phyloP scores from a whole-genome alignment of 2,888 invertebrate species.

The Latrodectus elegans region DNA sequence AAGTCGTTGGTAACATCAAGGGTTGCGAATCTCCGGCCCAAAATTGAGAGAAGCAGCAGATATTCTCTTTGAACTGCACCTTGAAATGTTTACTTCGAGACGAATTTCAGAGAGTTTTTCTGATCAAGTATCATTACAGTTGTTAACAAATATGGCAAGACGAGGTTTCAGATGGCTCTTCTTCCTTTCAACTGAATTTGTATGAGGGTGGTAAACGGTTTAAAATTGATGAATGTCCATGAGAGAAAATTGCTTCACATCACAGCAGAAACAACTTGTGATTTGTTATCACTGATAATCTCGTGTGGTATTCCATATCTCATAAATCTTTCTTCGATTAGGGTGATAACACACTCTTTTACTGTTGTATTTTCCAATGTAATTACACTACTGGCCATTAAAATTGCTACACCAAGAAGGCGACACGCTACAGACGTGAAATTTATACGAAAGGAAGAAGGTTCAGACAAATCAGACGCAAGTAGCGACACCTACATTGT shows the following conservation, averaged over 20 bases:
- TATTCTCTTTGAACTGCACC: background rate
- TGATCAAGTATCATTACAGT: background rate
- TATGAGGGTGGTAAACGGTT: background rate
- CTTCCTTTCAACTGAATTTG: background rate
- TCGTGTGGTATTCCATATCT: background rate
- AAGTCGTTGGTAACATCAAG: too few relatives aligned
- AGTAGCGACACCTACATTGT: too few relatives aligned
- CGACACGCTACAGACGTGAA: too few relatives aligned
- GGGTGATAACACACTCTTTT: background rate
- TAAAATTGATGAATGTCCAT: background rate
- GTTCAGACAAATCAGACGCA: too few relatives aligned
- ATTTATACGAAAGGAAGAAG: too few relatives aligned
- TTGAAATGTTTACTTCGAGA: background rate
- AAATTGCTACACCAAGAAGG: too few relatives aligned
- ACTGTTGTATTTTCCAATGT: background rate
- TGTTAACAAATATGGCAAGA: background rate
- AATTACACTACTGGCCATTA: too few relatives aligned
- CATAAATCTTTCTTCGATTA: background rate
- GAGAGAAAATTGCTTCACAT: background rate
- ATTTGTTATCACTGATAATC: background rate
- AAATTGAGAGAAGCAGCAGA: background rate
- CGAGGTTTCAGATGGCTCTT: background rate
- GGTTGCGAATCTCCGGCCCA: background rate
- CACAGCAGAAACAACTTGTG: background rate
- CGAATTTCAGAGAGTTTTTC: slow-evolving; percentile 1